Conservation (phyloP, 2,113 vertebrate species). For the Cnemophilus loriae region DNA sequence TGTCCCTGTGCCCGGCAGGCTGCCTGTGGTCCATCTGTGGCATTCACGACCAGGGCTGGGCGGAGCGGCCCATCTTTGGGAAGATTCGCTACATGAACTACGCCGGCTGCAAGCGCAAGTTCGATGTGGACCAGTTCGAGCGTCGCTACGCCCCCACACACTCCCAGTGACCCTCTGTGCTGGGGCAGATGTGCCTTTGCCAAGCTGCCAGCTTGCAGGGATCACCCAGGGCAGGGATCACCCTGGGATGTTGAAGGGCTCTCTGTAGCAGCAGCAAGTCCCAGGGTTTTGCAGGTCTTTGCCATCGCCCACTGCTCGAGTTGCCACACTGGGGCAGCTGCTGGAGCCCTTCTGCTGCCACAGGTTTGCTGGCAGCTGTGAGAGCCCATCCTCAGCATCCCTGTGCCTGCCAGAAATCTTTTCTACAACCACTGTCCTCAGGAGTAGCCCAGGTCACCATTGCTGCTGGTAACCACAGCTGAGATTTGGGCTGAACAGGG, state of each 20-base stretch:
- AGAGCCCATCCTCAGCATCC: background rate
- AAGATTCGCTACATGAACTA: slow-evolving; percentile 95
- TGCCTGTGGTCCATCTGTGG: slow-evolving; percentile 92
- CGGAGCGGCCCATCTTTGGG: slow-evolving; percentile 79
- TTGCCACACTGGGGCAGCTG: background rate
- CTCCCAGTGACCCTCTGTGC: background rate
- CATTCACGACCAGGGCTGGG: slow-evolving; percentile 87
- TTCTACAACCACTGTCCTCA: background rate
- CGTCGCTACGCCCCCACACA: slow-evolving; percentile 62
- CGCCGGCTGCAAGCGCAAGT: slow-evolving; percentile 87
- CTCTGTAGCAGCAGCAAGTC: background rate
- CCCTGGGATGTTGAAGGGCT: background rate
- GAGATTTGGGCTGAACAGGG: background rate
- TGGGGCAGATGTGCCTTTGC: background rate
- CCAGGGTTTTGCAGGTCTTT: background rate
- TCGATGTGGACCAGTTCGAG: slow-evolving; percentile 80
- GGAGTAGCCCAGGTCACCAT: fast-evolving
- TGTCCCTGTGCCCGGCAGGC: slow-evolving; percentile 35
- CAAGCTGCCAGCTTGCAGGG: background rate
- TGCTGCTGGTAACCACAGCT: background rate
- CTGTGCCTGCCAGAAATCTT: background rate
- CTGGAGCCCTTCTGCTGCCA: background rate
- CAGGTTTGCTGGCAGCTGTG: background rate
- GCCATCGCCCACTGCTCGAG: fast-evolving
- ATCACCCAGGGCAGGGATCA: fast-evolving